Evolutionary conservation across 37 sponge, comb jelly and placozoan genomes (phyloP), one percentile per base, ranked within the genome.

Genomic region (Aplysina aerophoba): DNA sequence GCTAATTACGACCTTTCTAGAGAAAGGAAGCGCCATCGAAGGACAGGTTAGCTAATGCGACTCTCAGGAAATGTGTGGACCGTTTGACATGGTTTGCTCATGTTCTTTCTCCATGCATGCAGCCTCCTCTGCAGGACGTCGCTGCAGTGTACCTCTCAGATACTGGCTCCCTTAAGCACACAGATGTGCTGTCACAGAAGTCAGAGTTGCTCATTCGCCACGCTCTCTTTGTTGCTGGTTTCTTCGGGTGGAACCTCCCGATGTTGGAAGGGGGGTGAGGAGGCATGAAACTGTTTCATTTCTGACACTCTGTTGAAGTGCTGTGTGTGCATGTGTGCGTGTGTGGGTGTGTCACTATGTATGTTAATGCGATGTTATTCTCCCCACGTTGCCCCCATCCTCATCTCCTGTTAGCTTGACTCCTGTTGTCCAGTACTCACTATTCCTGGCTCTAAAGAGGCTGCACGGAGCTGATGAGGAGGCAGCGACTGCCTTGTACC

Each of bases 1-100:
- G 65, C 74, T 94, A 54, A 83, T 94, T 19, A 64, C 69, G 22
- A 88, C 90, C 16, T 94, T 94, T 81, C 89, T 94, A 12, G 94
- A 94, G 61, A 91, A 88, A 82, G 86, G 84, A 58, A 92, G 87
- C 20, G 58, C 55, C 60, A 16, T 92, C 16, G 84, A 85, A 56
- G 89, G 89, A 19, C 89, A 85, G 91, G 82, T 79, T 35, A 37
- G 59, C 13, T 25, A 54, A n/a, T n/a, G n/a, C n/a, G n/a, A n/a
- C n/a, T n/a, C n/a, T n/a, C n/a, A n/a, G n/a, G n/a, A n/a, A n/a
- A n/a, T n/a, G n/a, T n/a, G n/a, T n/a, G n/a, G n/a, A n/a, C n/a
- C n/a, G n/a, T n/a, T n/a, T n/a, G n/a, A n/a, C n/a, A n/a, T n/a
- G n/a, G n/a, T n/a, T n/a, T n/a, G n/a, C n/a, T n/a, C n/a, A n/a